Evolutionary conservation across 2,888 invertebrate species (phyloP).

Genomic region (Aphelenchoides bicaudatus): DNA sequence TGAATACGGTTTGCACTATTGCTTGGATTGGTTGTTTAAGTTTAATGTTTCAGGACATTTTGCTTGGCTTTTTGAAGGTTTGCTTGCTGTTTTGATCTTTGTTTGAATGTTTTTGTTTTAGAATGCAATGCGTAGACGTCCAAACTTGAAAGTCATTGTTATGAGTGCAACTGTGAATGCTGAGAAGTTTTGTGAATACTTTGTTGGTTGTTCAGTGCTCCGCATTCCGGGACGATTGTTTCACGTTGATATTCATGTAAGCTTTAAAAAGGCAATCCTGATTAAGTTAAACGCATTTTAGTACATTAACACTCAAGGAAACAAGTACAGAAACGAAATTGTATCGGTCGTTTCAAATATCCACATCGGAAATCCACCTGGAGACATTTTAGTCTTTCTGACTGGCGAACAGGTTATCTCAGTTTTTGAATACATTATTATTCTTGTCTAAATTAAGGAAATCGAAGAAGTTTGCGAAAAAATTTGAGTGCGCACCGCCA

Average conservation of each 20-base stretch:
- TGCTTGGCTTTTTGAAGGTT: constrained; percentile 83
- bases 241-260: constrained; percentile 96
- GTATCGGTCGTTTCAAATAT: constrained; percentile 87
- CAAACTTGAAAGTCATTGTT: constrained; percentile 89
- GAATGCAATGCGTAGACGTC: too few relatives aligned
- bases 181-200: constrained; percentile 84
- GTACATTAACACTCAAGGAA: constrained; percentile 96
- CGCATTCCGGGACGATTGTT: constrained; percentile 86
- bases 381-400: constrained; percentile 91
- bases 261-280: too few relatives aligned
- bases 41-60: too few relatives aligned
- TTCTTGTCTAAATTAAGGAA: constrained; percentile 30
- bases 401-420: constrained; percentile 69
- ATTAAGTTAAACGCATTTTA: constrained; percentile 97
- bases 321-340: too few relatives aligned
- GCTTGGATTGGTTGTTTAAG: too few relatives aligned
- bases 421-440: neutral
- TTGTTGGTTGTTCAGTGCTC: constrained; percentile 96
- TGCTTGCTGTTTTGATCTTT: constrained; percentile 52
- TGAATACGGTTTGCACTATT: too few relatives aligned
- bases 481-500: constrained; percentile 75
- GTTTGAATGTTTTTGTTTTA: too few relatives aligned
- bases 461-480: constrained; percentile 63
- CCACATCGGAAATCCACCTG: constrained; percentile 86
- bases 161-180: constrained; percentile 91